Conservation (phyloP, 2,797 vertebrate genomes). For the Esox masquinongy region DNA sequence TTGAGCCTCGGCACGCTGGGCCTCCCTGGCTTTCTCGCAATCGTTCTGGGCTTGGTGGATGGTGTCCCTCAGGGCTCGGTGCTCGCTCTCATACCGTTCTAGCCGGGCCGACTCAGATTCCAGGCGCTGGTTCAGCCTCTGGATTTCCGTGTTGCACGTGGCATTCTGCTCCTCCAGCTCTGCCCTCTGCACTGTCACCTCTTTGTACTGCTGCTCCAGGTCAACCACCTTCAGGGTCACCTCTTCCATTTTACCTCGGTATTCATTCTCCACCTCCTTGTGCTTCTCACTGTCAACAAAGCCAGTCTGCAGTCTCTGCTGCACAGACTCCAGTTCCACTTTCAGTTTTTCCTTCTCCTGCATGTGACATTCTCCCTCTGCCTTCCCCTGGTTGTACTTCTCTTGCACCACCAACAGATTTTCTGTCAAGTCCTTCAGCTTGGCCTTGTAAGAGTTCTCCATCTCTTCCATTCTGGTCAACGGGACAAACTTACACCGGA, state of each 20-base stretch:
- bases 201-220: conserved; percentile 70
- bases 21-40: conserved; percentile 67
- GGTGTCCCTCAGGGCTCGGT: conserved; percentile 67
- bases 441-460: conserved; percentile 74
- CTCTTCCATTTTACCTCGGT: conserved; percentile 68
- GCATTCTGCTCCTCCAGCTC: conserved; percentile 73
- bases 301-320: conserved; percentile 74
- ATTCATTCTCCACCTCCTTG: conserved; percentile 67
- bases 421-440: conserved; percentile 71
- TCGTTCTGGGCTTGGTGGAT: conserved; percentile 76
- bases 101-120: conserved; percentile 71
- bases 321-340: conserved; percentile 70
- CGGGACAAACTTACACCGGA: conserved; percentile 85
- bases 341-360: conserved; percentile 77
- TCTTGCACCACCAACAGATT: conserved; percentile 74
- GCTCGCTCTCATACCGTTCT: conserved; percentile 77
- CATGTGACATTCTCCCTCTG: conserved; percentile 59
- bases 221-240: conserved; percentile 70
- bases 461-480: conserved; percentile 79
- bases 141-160: conserved; percentile 65
- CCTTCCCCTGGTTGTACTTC: conserved; percentile 64
- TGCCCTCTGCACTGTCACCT: conserved; percentile 62
- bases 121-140: conserved; percentile 71
- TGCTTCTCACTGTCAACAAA: conserved; percentile 67
- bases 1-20: conserved; percentile 68